Base-by-base conservation (phyloP, 2,797 vertebrate species). In the Buphagus erythrorhynchus region DNA sequence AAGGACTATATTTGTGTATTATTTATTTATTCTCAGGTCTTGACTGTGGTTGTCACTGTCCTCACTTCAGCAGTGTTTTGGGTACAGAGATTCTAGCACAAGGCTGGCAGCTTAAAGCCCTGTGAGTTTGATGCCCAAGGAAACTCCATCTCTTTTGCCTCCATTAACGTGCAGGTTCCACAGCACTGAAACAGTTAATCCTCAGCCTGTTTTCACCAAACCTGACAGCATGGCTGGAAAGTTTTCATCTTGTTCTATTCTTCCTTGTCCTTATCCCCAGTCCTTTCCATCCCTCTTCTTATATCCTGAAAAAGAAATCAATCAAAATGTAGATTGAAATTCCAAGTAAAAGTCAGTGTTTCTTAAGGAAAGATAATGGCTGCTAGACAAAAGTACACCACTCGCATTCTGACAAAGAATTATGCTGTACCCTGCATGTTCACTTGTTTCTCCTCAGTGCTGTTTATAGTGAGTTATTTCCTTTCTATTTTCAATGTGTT, bases 381-480 rank as follows among this genome's bases (percentile, higher is more conserved):
- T 84, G 26, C 75, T 66, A 71, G 65, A 90, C 68, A 75, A 58
- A 88, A 88, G 59, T 79, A 67, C 29, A 52, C 33, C 42, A 19
- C 59, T 95, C 52, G 11, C 19, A 16, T 71, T 76, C 83, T 79
- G 82, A 63, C 67, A 94, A 90, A 87, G 77, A 3, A 78, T 57
- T 22, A 8, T 29, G 16, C 59, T 86, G 42, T 68, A 46, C 35
- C 28, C 43, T 71, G 55, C 38, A 21, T 55, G 49, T 71, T 94
- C 73, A 61, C 72, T 96, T 89, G 65, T 86, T 79, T 92, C 89
- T 92, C 66, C 43, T 55, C 74, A 36, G 52, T 88, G 76, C 87
- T 90, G 82, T 94, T 95, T 89, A 96, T 94, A 63, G 88, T 40
- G 33, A 51, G 85, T 73, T 93, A 79, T 96, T 97, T 96, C 93